These are phyloP conservation scores for Falco naumanni DNA, from an alignment of 2,797 vertebrate genomes.

Conservation along the genomic window DNA sequence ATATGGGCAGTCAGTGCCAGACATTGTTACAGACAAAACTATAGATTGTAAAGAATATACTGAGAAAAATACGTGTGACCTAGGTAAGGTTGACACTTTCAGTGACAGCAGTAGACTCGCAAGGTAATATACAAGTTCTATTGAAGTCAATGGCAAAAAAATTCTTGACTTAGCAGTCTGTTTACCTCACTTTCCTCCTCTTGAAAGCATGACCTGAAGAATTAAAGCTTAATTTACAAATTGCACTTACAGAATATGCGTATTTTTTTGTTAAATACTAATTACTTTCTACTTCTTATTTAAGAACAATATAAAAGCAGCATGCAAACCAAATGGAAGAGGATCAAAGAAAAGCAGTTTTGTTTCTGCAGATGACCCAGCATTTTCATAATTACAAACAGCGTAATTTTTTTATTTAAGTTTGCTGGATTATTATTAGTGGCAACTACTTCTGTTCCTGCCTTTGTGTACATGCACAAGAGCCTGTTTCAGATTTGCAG, in stretches of 20 bases:
- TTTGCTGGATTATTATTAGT: neutral
- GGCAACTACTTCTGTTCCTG: neutral
- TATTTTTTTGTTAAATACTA: neutral
- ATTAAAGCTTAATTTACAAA: neutral
- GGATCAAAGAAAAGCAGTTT: constrained; percentile 22
- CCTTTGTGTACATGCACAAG: neutral
- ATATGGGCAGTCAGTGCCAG: neutral
- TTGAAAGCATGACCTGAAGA: neutral
- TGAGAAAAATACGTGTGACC: neutral
- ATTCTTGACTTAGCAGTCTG: neutral
- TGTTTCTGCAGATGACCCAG: constrained; percentile 11
- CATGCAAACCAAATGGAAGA: constrained; percentile 2
- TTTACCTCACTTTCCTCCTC: neutral
- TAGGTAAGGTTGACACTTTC: neutral
- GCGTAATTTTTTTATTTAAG: constrained; percentile 16
- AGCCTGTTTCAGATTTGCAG: neutral
- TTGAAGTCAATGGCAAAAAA: neutral
- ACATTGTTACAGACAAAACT: neutral
- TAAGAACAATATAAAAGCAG: neutral
- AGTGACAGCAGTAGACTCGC: neutral
- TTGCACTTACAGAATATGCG: neutral
- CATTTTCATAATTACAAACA: constrained; percentile 16
- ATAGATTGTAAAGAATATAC: neutral
- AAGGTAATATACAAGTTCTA: neutral
- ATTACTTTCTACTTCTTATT: constrained; percentile 8